Base-by-base conservation (phyloP, 2,888 invertebrate genomes). In the Tiphia femorata region DNA sequence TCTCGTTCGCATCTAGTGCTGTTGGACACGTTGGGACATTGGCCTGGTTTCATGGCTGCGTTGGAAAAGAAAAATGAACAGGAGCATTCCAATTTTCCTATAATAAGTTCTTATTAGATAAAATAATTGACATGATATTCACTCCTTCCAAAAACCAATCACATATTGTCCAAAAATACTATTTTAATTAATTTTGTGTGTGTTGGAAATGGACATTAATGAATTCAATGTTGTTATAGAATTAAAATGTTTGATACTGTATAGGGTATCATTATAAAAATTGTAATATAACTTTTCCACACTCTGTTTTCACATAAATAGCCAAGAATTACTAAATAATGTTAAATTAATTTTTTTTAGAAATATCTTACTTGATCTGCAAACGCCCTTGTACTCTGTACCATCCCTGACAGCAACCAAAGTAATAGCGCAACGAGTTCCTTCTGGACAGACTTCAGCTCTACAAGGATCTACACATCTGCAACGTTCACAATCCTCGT, bases 391-490 rank as follows among this genome's bases (percentile, higher is more conserved):
- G 78, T 89, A 90, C 41, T 86, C 79, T 43, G 71, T 82, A 64
- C 72, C 79, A 48, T 23, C 84, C 66, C 54, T 83, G 38, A 69
- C 86, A 77, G 54, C 70, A 5, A 72, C 73, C 2, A 79, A 55
- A 6, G 73, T 77, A n/a, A 92, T 87, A 5, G 90, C 88, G 79
- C 96, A 96, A 64, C 88, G 87, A 50, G 90, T 87, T 14, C 86
- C 89, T 7, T 86, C 85, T 0, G 87, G 86, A 73, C 95, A 95
- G 6, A 76, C 62, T 49, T 86, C 81, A 6, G 80, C 80, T 27
- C 86, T 85, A 77, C 96, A 96, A 0, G 95, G 95, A 83, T 95
- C 89, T 44, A 88, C 86, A 73, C 93, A 93, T 25, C 87, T 85
- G 82, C 95, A 96, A 29, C 88, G 86, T 62, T 88, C 88, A 81